Evolutionary conservation across 2,888 invertebrate genomes (phyloP), one percentile per base, ranked within the genome.

Genomic region (Ommatoiulus sabulosus): DNA sequence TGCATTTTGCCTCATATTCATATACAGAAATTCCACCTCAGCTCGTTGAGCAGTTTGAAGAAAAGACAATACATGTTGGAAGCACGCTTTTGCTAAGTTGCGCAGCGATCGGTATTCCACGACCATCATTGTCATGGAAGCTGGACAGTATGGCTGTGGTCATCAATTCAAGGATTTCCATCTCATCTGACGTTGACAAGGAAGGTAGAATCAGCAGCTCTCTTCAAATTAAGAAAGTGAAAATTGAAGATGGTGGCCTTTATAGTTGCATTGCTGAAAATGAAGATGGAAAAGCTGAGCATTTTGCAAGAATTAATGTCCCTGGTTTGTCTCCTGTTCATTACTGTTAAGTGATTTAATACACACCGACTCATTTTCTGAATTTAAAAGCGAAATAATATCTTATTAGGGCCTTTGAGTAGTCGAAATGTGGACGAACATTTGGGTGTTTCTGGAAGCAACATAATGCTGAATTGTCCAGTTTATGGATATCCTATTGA

Each of bases 211-310:
- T 88, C 44, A 10, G n/a, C 8, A 87, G 89, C 35, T 35, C 72
- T 17, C 63, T 89, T 63, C 10, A 46, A 52, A 72, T 89, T 17
- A 12, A 63, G 10, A 57, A 52, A 17, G 72, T 17, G 0, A 52
- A 20, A 17, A 80, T 87, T 7, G 89, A 89, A 44, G 91, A 91
- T 88, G 89, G 90, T 52, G 91, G 91, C 4, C 88, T 90, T 43
- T 91, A 91, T 88, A 88, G 87, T 17, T 91, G 91, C 86, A 89
- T 88, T 12, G 91, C 91, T 0, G 88, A 57, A n/a, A 91, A 91
- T 80, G 87, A 89, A n/a, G 90, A 89, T 24, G 91, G 91, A 20
- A 89, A 86, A 10, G 87, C 72, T 7, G 35, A 44, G 12, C 90
- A 91, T 85, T 72, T 89, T 12, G 87, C 89, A 44, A 89, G 90